These are phyloP conservation scores for Cynocephalus volans DNA, from an alignment of 2,113 vertebrate species.

Conservation along the genomic window DNA sequence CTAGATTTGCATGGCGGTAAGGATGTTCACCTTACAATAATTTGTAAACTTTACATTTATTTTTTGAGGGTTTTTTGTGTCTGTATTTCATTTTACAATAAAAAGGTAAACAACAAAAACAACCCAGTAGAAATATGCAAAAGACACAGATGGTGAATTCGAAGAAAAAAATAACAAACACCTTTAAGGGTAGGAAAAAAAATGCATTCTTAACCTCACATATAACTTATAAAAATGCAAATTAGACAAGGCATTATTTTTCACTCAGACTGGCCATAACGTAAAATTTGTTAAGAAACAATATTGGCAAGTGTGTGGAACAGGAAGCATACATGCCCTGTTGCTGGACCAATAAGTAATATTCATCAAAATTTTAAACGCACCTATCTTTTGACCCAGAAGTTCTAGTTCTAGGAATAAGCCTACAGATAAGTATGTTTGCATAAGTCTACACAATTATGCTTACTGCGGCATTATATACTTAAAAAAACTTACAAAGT, in stretches of 20 bases:
- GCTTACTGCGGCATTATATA: neutral
- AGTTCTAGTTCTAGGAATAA: slow-evolving; percentile 46
- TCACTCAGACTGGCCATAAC: slow-evolving; percentile 20
- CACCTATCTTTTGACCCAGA: slow-evolving; percentile 19
- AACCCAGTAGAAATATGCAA: neutral
- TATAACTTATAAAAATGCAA: slow-evolving; percentile 9
- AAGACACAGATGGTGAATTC: neutral
- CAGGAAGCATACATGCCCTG: neutral
- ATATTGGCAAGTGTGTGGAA: neutral
- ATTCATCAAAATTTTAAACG: slow-evolving; percentile 59
- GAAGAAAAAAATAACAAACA: neutral
- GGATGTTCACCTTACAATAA: neutral
- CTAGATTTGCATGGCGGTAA: neutral
- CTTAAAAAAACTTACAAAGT: neutral
- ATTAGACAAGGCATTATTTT: neutral
- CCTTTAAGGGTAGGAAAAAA: slow-evolving; percentile 28
- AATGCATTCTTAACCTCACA: neutral
- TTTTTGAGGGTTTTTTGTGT: neutral
- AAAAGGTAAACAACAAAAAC: slow-evolving; percentile 41
- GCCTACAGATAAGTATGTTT: neutral
- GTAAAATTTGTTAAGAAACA: slow-evolving; percentile 21
- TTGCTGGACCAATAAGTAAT: neutral
- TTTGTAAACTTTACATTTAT: neutral
- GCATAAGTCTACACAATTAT: neutral
- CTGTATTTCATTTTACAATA: neutral